Base-by-base conservation (phyloP, 2,113 vertebrate genomes). In the Sebastes fasciatus region DNA sequence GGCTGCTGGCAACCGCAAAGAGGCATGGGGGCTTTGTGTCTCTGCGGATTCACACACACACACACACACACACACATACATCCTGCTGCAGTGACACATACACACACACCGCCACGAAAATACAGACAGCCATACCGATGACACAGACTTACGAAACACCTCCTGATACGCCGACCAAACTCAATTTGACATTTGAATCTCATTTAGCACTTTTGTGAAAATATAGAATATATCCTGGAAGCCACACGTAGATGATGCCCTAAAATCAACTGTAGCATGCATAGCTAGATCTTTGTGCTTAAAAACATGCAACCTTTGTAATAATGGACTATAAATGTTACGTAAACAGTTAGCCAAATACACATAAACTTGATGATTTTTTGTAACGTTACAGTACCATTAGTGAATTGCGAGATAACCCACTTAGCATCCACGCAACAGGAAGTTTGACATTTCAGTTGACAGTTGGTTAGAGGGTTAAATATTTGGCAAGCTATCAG, bases 11-110 rank as follows among this genome's bases (percentile, higher is more conserved):
- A 81, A 84, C 77, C 14, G 77, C 72, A 78, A 71, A 79, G 75
- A 85, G 68, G 77, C 71, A 76, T 5, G 62, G 82, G 80, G 84
- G 81, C 79, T 83, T 61, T 79, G 78, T 85, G 72, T 89, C 86
- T 86, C 87, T 74, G 65, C 43, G 17, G 76, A 90, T 81, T 88
- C 76, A 52, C 66, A 65, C 13, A 8, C 78, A 86, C 65, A 60
- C 14, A 68, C 79, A 70, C 48, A 70, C 0, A 6, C 68, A 58
- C 34, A 34, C 34, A 71, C 9, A 69, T 9, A 74, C 40, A 67
- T 34, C 55, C 64, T 61, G 17, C 74, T 68, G 80, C 78, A 86
- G 74, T 61, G 75, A 68, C 81, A 79, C 51, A 69, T 0, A 7
- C 71, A 63, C 16, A 63, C 12, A 73, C 6, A 76, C 40, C 58